Base-by-base conservation (phyloP, 2,888 invertebrate species). In the Stenodema calcarata region DNA sequence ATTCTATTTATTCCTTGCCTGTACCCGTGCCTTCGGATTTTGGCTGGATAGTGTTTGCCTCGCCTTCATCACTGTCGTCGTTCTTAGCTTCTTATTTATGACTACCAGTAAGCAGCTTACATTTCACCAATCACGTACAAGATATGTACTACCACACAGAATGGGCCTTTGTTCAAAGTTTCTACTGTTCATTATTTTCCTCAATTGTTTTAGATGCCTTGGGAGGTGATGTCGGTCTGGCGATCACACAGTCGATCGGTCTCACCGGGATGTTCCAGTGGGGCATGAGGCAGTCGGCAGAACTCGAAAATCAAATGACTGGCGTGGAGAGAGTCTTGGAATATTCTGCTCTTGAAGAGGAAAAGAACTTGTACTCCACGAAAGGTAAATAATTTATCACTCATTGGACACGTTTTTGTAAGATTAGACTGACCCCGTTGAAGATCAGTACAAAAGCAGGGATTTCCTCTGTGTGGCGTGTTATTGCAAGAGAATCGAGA, bases 201-300 rank as follows among this genome's bases (percentile, higher is more conserved):
- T 6, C 75, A 23, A 30, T n/a, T 62, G 69, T 82, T 79, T 23
- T 78, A 88, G 89, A 88, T 50, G 88, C 86, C 27, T 87, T 89
- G 82, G 95, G 95, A 18, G 96, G 96, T 42, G 94, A 94, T 90
- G 95, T 96, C 3, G 96, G 96, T 41, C 90, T 96, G 86, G 95
- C 95, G 12, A 95, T 96, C 83, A 96, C 96, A 0, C 95, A 96
- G 90, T 94, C 95, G 18, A 94, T 96, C 91, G 94, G 94, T 0
- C 92, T 96, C 87, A 95, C 95, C 0, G 95, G 96, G 14, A 94
- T 95, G 94, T 94, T 95, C 91, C 95, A 95, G 90, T 98, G 97
- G 97, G 97, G 97, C 41, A 96, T 98, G 94, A 92, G 98, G 12
- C 98, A 98, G 91, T 96, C 97, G 89, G 96, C 97, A 0, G 98